Percentiles rank a stretch among this genome's conserved stretches.
These are phyloP conservation scores for Orchesellides sinensis DNA, from an alignment of 2,888 invertebrate species.

Conservation along the genomic window DNA sequence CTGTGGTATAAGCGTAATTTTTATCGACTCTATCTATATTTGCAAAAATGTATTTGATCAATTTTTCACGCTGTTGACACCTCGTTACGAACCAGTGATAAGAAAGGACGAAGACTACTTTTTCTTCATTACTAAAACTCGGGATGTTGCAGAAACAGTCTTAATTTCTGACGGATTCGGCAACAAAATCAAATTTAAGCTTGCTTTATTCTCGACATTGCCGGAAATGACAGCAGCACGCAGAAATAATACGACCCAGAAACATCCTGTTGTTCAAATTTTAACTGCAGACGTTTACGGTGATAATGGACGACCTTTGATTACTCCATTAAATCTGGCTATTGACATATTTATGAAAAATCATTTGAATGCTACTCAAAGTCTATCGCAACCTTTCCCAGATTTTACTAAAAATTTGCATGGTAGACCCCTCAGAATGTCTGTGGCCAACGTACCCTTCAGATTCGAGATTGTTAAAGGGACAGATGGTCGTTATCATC, in stretches of 20 bases:
- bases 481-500: neutral
- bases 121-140: neutral
- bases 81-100: neutral
- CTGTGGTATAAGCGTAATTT: slow-evolving; percentile 30
- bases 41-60: neutral
- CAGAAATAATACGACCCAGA: no score
- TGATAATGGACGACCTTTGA: slow-evolving; percentile 7
- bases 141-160: neutral
- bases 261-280: no score
- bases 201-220: neutral
- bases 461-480: slow-evolving; percentile 35
- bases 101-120: slow-evolving; percentile 48
- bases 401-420: slow-evolving; percentile 40
- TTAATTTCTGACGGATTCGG: slow-evolving; percentile 38
- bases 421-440: slow-evolving; percentile 26
- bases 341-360: no score
- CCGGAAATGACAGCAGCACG: neutral
- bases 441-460: slow-evolving; percentile 29
- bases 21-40: neutral
- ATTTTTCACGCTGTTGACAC: slow-evolving; percentile 13
- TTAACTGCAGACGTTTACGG: slow-evolving; percentile 21
- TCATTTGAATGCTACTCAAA: neutral
- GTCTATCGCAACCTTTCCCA: slow-evolving; percentile 5
- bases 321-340: neutral
- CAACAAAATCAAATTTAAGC: slow-evolving; percentile 42